Conservation (phyloP, 1,140 invertebrate species). For the Meloidogyne chitwoodi region DNA sequence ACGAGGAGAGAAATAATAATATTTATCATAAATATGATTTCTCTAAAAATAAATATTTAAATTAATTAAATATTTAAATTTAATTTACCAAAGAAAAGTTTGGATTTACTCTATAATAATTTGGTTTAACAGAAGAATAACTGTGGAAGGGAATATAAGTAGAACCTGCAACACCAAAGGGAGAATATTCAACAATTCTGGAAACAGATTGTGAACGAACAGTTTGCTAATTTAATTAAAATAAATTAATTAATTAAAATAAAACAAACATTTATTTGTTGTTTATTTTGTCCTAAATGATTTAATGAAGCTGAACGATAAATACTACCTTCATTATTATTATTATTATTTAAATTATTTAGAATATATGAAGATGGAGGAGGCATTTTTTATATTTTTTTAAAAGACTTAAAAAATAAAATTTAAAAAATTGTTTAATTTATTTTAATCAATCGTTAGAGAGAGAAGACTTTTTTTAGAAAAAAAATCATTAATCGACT, state of each 20-base stretch:
- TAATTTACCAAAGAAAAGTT: background rate
- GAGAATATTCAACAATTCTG: background rate
- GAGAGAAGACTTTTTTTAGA: no score
- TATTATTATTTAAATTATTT: no score
- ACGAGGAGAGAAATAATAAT: slow-evolving; percentile 15
- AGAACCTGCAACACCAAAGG: slow-evolving; percentile 9
- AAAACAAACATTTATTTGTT: background rate
- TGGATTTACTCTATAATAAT: slow-evolving; percentile 3
- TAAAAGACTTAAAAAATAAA: no score
- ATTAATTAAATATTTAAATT: background rate
- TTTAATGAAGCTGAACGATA: background rate
- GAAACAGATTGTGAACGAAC: slow-evolving; percentile 5
- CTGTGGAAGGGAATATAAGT: slow-evolving; percentile 12
- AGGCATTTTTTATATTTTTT: no score
- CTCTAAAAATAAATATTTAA: background rate
- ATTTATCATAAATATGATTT: slow-evolving; percentile 13
- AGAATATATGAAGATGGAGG: no score
- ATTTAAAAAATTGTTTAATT: no score
- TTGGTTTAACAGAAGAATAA: slow-evolving; percentile 8
- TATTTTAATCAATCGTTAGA: no score
- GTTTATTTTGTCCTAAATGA: background rate
- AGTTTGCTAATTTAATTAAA: background rate
- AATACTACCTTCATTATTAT: no score
- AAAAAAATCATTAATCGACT: no score
- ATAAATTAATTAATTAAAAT: background rate